Percentiles rank a stretch among this genome's conserved stretches.
Evolutionary conservation across 2,797 vertebrate species (phyloP).

Genomic region (Sebastes minor): DNA sequence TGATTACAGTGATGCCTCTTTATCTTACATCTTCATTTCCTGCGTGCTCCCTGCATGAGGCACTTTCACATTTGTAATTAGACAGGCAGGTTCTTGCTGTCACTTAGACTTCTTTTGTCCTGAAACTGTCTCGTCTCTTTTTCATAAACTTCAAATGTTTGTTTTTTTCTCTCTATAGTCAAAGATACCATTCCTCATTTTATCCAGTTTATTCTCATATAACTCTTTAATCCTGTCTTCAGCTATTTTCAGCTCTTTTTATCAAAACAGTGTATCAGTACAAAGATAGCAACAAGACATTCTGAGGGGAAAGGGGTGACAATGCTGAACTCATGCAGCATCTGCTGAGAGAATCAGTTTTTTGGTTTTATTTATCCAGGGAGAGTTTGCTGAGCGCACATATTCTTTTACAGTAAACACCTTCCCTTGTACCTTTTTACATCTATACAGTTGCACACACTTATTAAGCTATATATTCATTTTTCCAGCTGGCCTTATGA

Average conservation of each 20-base stretch:
- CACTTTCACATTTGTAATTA: constrained; percentile 23
- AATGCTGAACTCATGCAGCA: constrained; percentile 19
- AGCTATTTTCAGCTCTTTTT: constrained; percentile 54
- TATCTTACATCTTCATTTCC: constrained; percentile 38
- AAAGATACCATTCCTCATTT: constrained; percentile 38
- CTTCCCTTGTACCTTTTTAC: background rate
- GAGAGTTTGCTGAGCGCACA: constrained; percentile 36
- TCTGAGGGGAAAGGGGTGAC: constrained; percentile 25
- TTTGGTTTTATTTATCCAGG: constrained; percentile 21
- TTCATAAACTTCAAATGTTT: constrained; percentile 32
- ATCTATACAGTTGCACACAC: background rate
- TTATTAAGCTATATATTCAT: background rate
- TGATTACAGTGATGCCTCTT: constrained; percentile 21
- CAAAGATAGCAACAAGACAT: constrained; percentile 31
- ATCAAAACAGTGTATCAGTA: constrained; percentile 47
- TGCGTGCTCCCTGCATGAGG: background rate
- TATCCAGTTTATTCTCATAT: constrained; percentile 33
- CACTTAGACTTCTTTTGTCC: constrained; percentile 34
- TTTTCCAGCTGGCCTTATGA: background rate
- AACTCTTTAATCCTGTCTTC: constrained; percentile 27
- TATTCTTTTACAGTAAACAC: constrained; percentile 2
- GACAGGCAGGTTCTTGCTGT: constrained; percentile 23
- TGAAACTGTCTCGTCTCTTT: constrained; percentile 26
- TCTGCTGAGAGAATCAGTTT: constrained; percentile 39
- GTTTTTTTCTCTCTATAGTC: background rate